Conservation (phyloP, 2,888 invertebrate species). For the Acronicta alni region DNA sequence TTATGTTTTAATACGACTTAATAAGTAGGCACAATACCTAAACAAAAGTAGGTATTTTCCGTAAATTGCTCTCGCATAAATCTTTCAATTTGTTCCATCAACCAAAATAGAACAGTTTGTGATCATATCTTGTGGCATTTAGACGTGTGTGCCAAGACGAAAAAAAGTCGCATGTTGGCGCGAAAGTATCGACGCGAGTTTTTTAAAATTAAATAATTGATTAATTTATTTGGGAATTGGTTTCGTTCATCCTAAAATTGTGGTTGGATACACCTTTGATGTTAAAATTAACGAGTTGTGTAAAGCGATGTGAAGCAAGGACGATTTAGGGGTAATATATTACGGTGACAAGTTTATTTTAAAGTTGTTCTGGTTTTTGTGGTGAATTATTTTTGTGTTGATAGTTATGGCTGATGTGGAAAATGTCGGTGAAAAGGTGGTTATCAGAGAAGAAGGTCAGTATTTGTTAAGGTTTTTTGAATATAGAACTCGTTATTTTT, state of each 20-base stretch:
- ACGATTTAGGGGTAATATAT: slow-evolving; percentile 64
- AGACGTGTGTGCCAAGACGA: slow-evolving; percentile 70
- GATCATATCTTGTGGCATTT: slow-evolving; percentile 68
- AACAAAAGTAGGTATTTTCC: slow-evolving; percentile 28
- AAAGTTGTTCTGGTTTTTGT: slow-evolving; percentile 50
- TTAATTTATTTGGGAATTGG: slow-evolving; percentile 19
- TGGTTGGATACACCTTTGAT: slow-evolving; percentile 29
- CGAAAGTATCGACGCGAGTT: slow-evolving; percentile 59
- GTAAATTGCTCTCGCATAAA: slow-evolving; percentile 42
- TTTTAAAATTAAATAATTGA: slow-evolving; percentile 33
- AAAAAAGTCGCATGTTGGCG: slow-evolving; percentile 63
- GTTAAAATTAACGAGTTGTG: slow-evolving; percentile 37
- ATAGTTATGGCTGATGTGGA: slow-evolving; percentile 67
- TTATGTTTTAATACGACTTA: not conserved
- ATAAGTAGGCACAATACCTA: slow-evolving; percentile 5
- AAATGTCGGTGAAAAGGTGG: slow-evolving; percentile 53
- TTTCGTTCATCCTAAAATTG: slow-evolving; percentile 19
- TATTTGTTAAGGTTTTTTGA: not conserved
- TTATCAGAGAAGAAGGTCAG: slow-evolving; percentile 49
- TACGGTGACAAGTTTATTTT: slow-evolving; percentile 57
- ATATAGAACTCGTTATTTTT: too few species aligned
- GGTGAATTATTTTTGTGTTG: slow-evolving; percentile 37
- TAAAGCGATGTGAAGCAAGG: slow-evolving; percentile 65
- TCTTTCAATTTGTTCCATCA: slow-evolving; percentile 70
- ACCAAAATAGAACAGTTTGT: slow-evolving; percentile 84